These are phyloP conservation scores for Laticauda colubrina DNA, from an alignment of 2,113 vertebrate species.

Conservation along the genomic window DNA sequence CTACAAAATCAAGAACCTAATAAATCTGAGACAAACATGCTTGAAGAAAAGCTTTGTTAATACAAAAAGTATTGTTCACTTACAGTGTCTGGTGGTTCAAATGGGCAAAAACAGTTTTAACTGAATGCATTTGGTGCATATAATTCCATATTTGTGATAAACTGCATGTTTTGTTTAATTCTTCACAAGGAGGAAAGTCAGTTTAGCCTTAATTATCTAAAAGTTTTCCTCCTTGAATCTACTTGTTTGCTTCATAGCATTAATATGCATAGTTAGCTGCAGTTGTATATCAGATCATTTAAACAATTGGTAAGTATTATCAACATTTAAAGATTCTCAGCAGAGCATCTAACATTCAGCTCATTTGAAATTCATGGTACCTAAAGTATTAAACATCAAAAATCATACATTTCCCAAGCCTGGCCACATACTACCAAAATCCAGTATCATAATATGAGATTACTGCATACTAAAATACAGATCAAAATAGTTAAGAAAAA, in stretches of 20 bases:
- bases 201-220: constrained; percentile 36
- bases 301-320: constrained; percentile 77
- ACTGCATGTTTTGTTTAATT: constrained; percentile 69
- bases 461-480: constrained; percentile 50
- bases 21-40: constrained; percentile 56
- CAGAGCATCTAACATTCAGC: constrained; percentile 15
- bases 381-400: constrained; percentile 38
- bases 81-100: constrained; percentile 60
- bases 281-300: constrained; percentile 70
- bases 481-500: constrained; percentile 67
- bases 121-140: constrained; percentile 56
- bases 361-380: constrained; percentile 55
- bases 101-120: constrained; percentile 46
- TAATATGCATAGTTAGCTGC: constrained; percentile 61
- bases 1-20: constrained; percentile 56
- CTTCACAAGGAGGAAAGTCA: constrained; percentile 58
- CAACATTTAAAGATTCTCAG: constrained; percentile 31
- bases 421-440: constrained; percentile 60
- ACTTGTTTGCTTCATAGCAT: constrained; percentile 61
- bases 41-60: constrained; percentile 62
- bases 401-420: constrained; percentile 54
- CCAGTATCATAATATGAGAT: constrained; percentile 61
- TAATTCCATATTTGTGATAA: constrained; percentile 67
- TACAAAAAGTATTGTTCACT: constrained; percentile 49
- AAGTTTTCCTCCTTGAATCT: constrained; percentile 53